Conservation (phyloP, 2,888 invertebrate genomes). For the Eurytoma californica region DNA sequence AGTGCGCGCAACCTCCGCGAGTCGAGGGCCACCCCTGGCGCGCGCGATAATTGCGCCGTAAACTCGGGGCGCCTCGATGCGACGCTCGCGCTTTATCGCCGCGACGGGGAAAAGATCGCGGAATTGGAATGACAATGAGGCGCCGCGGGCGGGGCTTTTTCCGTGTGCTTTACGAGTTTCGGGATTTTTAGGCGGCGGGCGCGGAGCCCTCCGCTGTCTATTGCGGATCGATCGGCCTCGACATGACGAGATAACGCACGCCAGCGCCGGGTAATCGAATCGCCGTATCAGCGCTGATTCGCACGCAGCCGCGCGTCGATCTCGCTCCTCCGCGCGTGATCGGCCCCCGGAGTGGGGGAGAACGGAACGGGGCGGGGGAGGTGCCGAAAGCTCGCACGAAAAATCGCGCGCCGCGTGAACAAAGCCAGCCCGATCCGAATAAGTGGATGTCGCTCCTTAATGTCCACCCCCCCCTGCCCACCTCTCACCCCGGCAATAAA, state of each 20-base stretch:
- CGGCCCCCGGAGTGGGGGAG: neutral
- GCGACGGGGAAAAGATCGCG: neutral
- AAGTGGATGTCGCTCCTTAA: no score
- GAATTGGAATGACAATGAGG: no score
- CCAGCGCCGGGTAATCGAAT: constrained; percentile 44
- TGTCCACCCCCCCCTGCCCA: no score
- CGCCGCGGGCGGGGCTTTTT: no score
- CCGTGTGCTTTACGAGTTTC: constrained; percentile 32
- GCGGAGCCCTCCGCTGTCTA: neutral
- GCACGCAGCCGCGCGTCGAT: neutral
- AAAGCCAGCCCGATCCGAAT: no score
- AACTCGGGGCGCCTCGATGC: no score
- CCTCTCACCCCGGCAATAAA: no score
- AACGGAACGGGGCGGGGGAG: no score
- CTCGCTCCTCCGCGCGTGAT: constrained; percentile 5
- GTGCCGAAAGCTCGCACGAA: no score
- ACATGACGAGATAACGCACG: constrained; percentile 50
- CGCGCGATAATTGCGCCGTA: no score
- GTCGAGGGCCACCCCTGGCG: neutral
- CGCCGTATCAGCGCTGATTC: constrained; percentile 11
- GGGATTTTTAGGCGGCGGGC: constrained; percentile 19
- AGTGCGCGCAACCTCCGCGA: no score
- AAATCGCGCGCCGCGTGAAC: no score
- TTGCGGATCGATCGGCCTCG: constrained; percentile 38
- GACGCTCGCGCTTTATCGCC: neutral